Percentiles rank a stretch among this genome's conserved stretches.
phyloP scores from a whole-genome alignment of 2,888 invertebrate genomes.

The Hetaerina titia region DNA sequence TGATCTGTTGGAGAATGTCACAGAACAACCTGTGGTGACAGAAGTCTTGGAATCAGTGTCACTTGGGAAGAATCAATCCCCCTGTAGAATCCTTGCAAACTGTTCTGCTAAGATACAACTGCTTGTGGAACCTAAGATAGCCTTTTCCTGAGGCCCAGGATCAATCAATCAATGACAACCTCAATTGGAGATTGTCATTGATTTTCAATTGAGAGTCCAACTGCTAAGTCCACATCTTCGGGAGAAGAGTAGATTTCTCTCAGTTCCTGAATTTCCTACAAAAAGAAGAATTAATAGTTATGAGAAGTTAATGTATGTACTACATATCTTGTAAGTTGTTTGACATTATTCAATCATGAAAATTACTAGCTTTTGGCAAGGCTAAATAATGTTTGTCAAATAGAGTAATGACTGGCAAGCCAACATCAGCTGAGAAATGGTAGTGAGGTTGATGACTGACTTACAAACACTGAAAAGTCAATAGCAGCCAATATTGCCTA shows the following conservation, averaged over 20 bases:
- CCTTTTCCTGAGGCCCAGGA: not conserved
- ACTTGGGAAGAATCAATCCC: not conserved
- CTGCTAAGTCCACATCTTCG: not conserved
- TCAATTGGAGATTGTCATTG: too few relatives aligned
- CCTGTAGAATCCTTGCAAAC: not conserved
- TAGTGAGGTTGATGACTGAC: too few relatives aligned
- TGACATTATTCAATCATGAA: too few relatives aligned
- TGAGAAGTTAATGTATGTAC: not conserved
- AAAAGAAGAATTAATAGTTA: not conserved
- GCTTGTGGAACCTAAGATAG: not conserved
- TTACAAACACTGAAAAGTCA: too few relatives aligned
- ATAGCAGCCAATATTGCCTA: too few relatives aligned
- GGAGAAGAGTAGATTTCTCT: not conserved
- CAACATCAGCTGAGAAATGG: too few relatives aligned
- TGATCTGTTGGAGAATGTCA: not conserved
- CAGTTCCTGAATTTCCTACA: not conserved
- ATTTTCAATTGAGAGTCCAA: not conserved
- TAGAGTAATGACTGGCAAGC: too few relatives aligned
- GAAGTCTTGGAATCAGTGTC: not conserved
- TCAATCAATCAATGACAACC: too few relatives aligned
- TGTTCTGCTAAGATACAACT: not conserved
- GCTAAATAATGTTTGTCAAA: too few relatives aligned
- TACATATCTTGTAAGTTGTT: too few relatives aligned
- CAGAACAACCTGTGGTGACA: not conserved
- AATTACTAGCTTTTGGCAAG: too few relatives aligned